Evolutionary conservation across 1,140 invertebrate genomes (phyloP).

Genomic region (Ostrea edulis): DNA sequence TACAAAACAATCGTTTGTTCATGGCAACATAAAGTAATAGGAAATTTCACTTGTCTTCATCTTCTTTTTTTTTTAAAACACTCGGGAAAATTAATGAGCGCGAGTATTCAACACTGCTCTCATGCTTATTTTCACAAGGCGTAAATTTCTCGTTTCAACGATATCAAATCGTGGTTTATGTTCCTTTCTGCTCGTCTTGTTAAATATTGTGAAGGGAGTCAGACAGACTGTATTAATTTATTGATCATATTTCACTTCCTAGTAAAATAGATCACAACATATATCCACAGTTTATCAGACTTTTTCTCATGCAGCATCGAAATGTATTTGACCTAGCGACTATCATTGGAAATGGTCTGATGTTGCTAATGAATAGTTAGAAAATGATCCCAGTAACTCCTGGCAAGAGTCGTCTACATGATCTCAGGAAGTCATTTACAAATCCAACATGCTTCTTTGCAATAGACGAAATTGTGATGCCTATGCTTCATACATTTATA

Average conservation of each 20-base stretch:
- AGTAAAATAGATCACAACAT: constrained; percentile 6
- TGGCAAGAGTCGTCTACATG: no score
- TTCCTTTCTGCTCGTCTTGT: neutral
- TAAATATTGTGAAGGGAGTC: neutral
- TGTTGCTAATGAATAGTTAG: no score
- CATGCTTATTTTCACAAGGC: neutral
- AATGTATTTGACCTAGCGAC: neutral
- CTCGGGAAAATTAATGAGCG: neutral
- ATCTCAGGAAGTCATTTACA: no score
- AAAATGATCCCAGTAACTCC: no score
- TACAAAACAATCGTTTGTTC: neutral
- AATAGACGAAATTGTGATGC: no score
- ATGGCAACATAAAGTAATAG: neutral
- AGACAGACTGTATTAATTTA: neutral
- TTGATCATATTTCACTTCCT: constrained; percentile 26
- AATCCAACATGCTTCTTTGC: no score
- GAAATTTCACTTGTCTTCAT: no score
- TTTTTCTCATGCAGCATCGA: neutral
- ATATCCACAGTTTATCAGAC: neutral
- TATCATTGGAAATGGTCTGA: neutral
- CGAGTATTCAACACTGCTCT: neutral
- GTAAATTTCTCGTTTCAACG: constrained; percentile 14
- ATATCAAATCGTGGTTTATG: constrained; percentile 6
- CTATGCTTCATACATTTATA: no score
- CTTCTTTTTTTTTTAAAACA: neutral